Percentiles rank a stretch among this genome's conserved stretches.
phyloP scores from a whole-genome alignment of 2,888 invertebrate species.

The Bembecia ichneumoniformis region DNA sequence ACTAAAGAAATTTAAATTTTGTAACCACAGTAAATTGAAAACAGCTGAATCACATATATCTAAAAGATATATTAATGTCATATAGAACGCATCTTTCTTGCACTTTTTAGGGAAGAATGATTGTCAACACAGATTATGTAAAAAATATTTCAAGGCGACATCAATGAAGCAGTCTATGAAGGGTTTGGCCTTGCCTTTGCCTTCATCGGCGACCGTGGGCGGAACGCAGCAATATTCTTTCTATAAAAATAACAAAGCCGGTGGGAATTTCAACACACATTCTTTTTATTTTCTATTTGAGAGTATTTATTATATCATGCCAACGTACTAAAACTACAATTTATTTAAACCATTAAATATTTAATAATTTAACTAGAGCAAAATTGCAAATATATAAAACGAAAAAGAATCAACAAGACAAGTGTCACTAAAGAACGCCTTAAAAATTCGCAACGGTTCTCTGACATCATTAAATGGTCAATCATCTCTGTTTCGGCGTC shows the following conservation, averaged over 20 bases:
- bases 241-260: slow-evolving; percentile 16
- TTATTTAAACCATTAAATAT: too few species aligned
- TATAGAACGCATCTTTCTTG: not conserved
- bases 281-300: too few species aligned
- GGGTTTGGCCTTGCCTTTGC: slow-evolving; percentile 63
- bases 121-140: slow-evolving; percentile 52
- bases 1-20: too few species aligned
- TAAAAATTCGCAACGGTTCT: slow-evolving; percentile 42
- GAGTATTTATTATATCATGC: too few species aligned
- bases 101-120: slow-evolving; percentile 41
- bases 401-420: not conserved
- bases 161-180: slow-evolving; percentile 63
- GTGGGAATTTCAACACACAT: not conserved
- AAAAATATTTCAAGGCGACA: slow-evolving; percentile 68
- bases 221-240: slow-evolving; percentile 30
- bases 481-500: slow-evolving; percentile 43
- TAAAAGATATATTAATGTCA: not conserved
- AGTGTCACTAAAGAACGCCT: slow-evolving; percentile 8
- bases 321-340: too few species aligned
- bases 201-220: slow-evolving; percentile 46
- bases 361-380: too few species aligned
- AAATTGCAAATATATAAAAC: not conserved
- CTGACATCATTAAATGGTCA: slow-evolving; percentile 57
- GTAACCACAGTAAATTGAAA: not conserved
- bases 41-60: not conserved